These are phyloP conservation scores for Apteryx owenii DNA, from an alignment of 2,113 vertebrate genomes.

Conservation along the genomic window DNA sequence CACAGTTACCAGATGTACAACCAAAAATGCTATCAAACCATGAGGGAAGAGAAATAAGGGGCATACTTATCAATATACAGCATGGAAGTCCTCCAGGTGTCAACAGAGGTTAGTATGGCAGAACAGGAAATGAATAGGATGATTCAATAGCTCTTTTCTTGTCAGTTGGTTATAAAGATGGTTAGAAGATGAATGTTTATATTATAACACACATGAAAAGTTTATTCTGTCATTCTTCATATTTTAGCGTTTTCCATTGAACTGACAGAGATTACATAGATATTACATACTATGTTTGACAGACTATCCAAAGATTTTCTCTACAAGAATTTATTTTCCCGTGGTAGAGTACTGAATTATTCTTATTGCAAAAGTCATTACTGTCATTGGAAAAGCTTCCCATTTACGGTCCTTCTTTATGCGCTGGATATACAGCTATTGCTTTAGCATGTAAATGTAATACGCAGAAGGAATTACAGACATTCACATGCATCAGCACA, in stretches of 20 bases:
- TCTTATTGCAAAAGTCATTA: background rate
- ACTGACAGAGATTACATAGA: background rate
- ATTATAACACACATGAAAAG: background rate
- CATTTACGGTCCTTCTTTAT: background rate
- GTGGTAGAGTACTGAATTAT: background rate
- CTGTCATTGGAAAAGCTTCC: background rate
- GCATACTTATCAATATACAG: background rate
- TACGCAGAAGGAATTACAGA: background rate
- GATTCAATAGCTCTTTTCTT: background rate
- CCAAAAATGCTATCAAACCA: background rate
- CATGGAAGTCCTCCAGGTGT: background rate
- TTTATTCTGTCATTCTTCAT: background rate
- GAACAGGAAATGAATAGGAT: background rate
- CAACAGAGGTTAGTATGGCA: background rate
- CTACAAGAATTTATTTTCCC: background rate
- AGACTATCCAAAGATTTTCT: background rate
- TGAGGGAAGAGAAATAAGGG: background rate
- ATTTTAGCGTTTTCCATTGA: background rate
- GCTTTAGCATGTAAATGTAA: background rate
- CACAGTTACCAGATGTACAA: background rate
- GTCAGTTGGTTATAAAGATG: background rate
- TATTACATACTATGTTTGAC: background rate
- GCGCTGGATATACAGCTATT: background rate
- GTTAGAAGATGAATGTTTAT: background rate
- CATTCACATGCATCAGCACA: background rate